Conservation (phyloP, 1,140 invertebrate species). For the Bombus waltoni region DNA sequence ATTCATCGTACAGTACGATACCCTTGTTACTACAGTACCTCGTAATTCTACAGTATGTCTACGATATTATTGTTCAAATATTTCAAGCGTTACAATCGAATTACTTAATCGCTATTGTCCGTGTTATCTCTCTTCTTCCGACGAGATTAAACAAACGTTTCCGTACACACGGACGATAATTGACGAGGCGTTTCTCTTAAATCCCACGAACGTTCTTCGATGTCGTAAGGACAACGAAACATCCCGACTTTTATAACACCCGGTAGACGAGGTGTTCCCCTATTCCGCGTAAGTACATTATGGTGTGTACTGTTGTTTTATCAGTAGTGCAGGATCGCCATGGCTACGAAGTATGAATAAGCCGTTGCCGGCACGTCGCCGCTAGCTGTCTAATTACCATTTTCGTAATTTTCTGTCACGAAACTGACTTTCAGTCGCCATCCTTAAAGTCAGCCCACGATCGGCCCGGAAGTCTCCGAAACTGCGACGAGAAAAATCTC, state of each 20-base stretch:
- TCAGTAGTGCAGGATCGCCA: conserved; percentile 82
- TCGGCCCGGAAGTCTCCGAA: background rate
- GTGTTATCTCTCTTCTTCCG: background rate
- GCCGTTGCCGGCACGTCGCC: conserved; percentile 70
- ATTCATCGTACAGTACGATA: background rate
- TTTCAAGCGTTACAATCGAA: background rate
- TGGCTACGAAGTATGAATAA: conserved; percentile 82
- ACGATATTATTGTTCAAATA: background rate
- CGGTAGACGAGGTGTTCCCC: conserved; percentile 75
- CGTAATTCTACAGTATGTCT: background rate
- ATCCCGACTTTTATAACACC: conserved; percentile 59
- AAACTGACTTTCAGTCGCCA: conserved; percentile 59
- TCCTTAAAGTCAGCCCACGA: conserved; percentile 34
- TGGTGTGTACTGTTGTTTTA: conserved; percentile 81
- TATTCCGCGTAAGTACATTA: conserved; percentile 76
- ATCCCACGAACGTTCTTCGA: background rate
- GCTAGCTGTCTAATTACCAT: conserved; percentile 77
- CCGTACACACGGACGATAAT: background rate
- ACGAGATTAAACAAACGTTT: background rate
- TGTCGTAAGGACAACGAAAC: background rate
- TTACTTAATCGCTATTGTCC: background rate
- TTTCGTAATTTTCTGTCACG: conserved; percentile 74
- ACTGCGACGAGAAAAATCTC: background rate
- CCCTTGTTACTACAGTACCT: no score
- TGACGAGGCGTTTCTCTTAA: background rate